Base-by-base conservation (phyloP, 1,140 invertebrate genomes). In the Cydia fagiglandana region DNA sequence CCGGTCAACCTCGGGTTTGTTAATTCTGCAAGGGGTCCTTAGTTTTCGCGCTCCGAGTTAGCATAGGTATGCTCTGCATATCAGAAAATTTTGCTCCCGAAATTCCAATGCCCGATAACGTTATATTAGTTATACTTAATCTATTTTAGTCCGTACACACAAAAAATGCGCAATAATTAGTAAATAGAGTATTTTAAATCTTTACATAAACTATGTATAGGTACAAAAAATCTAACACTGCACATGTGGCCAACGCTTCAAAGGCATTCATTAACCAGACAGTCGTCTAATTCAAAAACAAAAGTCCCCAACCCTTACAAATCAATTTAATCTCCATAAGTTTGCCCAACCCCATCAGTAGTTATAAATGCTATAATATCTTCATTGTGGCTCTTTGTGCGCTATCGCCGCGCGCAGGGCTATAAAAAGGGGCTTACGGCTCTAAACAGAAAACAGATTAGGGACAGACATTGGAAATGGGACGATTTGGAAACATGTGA, bases 381-480 rank as follows among this genome's bases (percentile, higher is more conserved):
- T 85, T 84, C 84, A 88, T 88, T 88, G 88, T 89, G 84, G 85
- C 84, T 79, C 82, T 75, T 50, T 73, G 73, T 73, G 80, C 87
- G 87, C 87, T 93, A 93, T 93, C 92, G 83, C 79, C 76, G 78
- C 81, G 82, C 86, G 79, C 92, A 93, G 92, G 82, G 88, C 91
- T 88, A 93, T 93, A 93, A 93, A 93, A 93, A 91, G 86, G 86
- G 91, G 91, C 90, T 93, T 92, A 93, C 92, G 89, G 79, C 85
- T 83, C 83, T 83, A 84, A 84, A 89, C 85, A 70, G 66, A 70
- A 70, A 41, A 70, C 66, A 70, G 66, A 41, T 70, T 70, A 70
- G 34, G 66, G 66, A 70, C 13, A 10, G 64, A 17, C 66, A 41
- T 70, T 38, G 34, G 30, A 70, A 70, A 17, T 70, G 34, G 7